Evolutionary conservation across 2,113 vertebrate species (phyloP), one percentile per base, ranked within the genome.

Genomic region (Anguilla rostrata): DNA sequence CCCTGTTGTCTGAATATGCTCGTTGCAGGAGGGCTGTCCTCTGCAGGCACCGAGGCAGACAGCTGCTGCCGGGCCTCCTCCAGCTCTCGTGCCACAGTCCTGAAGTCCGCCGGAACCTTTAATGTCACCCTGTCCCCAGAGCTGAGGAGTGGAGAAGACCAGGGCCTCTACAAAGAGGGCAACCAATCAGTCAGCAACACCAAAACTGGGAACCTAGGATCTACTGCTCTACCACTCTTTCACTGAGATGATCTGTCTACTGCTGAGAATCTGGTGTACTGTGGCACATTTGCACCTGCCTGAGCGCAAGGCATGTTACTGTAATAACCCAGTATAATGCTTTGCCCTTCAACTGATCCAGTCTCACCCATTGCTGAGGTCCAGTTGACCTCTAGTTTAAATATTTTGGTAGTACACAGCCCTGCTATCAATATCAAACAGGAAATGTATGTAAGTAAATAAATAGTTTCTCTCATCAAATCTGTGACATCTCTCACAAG

Each of bases 31-130:
- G 12, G 11, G 83, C 22, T 71, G 22, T 46, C 60, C 6, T 60
- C 40, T 43, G 63, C 63, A 56, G n/a, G 83, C 22, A n/a, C 83
- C 12, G 39, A 20, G 39, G 63, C 63, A 89, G 89, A 0, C 18
- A 87, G 43, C 56, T 57, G 29, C 78, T 89, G 60, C 87, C 89
- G 93, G 89, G 92, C 93, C 86, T 91, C 79, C 78, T 89, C 82
- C 86, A 96, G 4, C 75, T 94, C 90, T 88, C 93, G 91, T 84
- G 94, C 89, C 86, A 89, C 91, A 86, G 84, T 93, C 90, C 90
- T 90, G 40, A 94, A 92, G 91, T 95, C 89, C 88, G 92, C 82
- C 86, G 87, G 90, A 26, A 93, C 81, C 85, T 90, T 93, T 84
- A 93, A 87, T 0, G 0, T 2, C 29, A 81, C 8, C 88, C 92